Evolutionary conservation across 1,140 invertebrate species (phyloP), one percentile per base, ranked within the genome.

Genomic region (Drosophila arawakana): DNA sequence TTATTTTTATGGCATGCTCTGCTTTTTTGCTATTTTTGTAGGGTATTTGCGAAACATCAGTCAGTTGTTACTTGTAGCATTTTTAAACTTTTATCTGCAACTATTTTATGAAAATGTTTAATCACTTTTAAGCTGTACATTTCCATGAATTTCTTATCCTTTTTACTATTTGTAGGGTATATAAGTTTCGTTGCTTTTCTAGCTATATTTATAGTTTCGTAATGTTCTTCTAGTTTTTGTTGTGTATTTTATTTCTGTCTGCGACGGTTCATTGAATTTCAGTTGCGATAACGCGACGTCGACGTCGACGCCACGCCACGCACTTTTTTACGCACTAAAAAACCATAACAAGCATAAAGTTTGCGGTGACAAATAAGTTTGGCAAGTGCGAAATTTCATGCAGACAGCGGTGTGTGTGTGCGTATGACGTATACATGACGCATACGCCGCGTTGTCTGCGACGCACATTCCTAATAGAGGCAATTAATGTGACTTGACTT

Each of bases 371-470:
- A 73, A 68, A 30, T 30, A 50, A 57, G 25, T 62, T 67, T 57
- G 59, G 34, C 61, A 75, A 59, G 73, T 79, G 73, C 72, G 59
- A 78, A 80, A 80, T 72, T 57, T 47, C 41, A 57, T 73, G 63
- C 81, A 86, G 78, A 85, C 82, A 66, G 72, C 49, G 15, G 35
- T 43, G 44, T 66, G 62, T 49, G 81, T 21, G 54, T 55, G 58
- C 49, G 76, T 70, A 84, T 89, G 84, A 77, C 57, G 83, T 41
- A 8, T 52, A 44, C 67, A 81, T 71, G 78, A 75, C 74, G 77
- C 73, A 89, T 88, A 89, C 83, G 83, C 73, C 83, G 61, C 18
- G 49, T 54, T 78, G 83, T 88, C 83, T 88, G 73, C 66, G 66
- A 52, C 73, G 65, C 57, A 63, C 39, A 71, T 54, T 55, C 68